Evolutionary conservation across 2,797 vertebrate species (phyloP).

Genomic region (Hyperoplus lanceolatus): DNA sequence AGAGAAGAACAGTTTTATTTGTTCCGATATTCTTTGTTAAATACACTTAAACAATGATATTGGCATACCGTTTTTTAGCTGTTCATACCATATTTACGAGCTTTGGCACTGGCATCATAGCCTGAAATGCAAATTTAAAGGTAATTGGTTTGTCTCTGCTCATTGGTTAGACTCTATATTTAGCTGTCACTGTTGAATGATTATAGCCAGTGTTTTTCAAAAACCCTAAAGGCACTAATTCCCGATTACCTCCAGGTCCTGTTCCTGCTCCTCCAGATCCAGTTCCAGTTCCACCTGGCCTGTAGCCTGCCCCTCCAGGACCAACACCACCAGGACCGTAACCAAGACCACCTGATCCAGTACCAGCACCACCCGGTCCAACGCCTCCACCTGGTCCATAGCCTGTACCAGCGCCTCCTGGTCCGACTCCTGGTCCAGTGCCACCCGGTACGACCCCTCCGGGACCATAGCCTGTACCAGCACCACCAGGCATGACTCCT

Average conservation of each 20-base stretch:
- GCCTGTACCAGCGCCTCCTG: slow-evolving; percentile 38
- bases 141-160: too few relatives aligned
- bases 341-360: slow-evolving; percentile 37
- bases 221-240: too few relatives aligned
- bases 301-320: neutral
- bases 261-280: slow-evolving; percentile 59
- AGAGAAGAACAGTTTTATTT: slow-evolving; percentile 6
- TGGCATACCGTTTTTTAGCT: too few relatives aligned
- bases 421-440: slow-evolving; percentile 42
- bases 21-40: slow-evolving; percentile 1
- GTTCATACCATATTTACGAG: too few relatives aligned
- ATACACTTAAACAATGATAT: neutral
- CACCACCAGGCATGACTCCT: slow-evolving; percentile 32
- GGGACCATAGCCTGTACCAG: slow-evolving; percentile 46
- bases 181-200: too few relatives aligned
- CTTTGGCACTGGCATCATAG: neutral
- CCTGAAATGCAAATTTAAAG: neutral
- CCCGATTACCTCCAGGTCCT: slow-evolving; percentile 44
- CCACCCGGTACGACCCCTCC: slow-evolving; percentile 38
- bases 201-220: too few relatives aligned
- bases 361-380: slow-evolving; percentile 36
- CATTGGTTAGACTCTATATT: too few relatives aligned
- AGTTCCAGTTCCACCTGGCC: slow-evolving; percentile 18
- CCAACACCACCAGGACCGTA: slow-evolving; percentile 28
- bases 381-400: slow-evolving; percentile 50